Conservation (phyloP, 2,113 vertebrate genomes). For the Gracilinanus agilis region DNA sequence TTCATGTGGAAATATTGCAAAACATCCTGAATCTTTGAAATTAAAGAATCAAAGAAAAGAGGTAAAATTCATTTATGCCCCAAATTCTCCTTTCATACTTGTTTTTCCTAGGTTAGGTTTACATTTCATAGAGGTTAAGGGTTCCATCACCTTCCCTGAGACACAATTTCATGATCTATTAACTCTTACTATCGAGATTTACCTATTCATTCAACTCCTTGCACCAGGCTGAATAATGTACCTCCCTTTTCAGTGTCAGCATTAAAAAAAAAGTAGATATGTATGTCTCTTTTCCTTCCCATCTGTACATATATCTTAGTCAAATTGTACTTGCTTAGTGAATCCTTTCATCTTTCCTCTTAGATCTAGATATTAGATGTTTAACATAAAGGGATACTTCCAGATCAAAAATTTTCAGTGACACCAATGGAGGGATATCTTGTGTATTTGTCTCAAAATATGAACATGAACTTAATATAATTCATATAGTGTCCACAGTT, state of each 20-base stretch:
- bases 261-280: constrained; percentile 17
- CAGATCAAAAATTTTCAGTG: constrained; percentile 34
- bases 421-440: constrained; percentile 16
- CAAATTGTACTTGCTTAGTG: neutral
- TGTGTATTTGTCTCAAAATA: constrained; percentile 20
- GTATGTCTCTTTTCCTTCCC: neutral
- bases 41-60: constrained; percentile 62
- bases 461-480: constrained; percentile 25
- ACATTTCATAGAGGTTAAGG: constrained; percentile 54
- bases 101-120: constrained; percentile 62
- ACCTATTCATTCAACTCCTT: neutral
- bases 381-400: constrained; percentile 40
- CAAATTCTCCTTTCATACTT: constrained; percentile 41
- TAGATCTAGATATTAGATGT: constrained; percentile 28
- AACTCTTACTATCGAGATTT: constrained; percentile 11
- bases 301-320: constrained; percentile 8
- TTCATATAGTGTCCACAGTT: constrained; percentile 15
- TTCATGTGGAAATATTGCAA: constrained; percentile 68
- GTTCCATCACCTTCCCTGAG: constrained; percentile 19
- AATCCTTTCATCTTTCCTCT: constrained; percentile 32
- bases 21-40: constrained; percentile 66
- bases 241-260: constrained; percentile 11
- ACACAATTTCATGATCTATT: constrained; percentile 6
- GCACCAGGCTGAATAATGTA: constrained; percentile 15
- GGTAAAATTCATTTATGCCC: constrained; percentile 52